These are phyloP conservation scores for Paramormyrops kingsleyae DNA, from an alignment of 2,113 vertebrate genomes.

Conservation along the genomic window DNA sequence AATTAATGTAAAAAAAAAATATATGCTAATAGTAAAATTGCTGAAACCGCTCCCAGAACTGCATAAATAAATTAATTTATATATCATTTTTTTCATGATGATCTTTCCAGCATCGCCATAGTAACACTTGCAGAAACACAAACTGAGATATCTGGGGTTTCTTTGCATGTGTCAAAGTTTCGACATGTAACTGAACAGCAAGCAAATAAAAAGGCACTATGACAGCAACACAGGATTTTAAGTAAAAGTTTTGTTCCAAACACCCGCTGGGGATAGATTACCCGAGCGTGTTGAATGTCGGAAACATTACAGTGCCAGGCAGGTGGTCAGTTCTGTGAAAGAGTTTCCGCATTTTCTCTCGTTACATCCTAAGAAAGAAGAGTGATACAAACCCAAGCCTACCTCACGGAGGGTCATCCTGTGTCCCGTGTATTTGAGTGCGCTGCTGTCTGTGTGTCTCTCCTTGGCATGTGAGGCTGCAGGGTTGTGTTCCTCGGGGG, in stretches of 20 bases:
- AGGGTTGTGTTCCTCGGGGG: conserved; percentile 33
- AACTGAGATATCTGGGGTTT: neutral
- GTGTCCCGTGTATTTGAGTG: neutral
- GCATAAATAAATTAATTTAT: neutral
- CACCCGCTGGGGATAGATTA: neutral
- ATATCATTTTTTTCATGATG: neutral
- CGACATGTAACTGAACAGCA: neutral
- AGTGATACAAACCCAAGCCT: conserved; percentile 17
- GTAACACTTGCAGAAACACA: neutral
- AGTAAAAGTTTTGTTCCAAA: neutral
- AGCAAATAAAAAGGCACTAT: neutral
- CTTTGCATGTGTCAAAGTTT: neutral
- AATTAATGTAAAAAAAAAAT: neutral
- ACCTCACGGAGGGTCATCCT: conserved; percentile 64
- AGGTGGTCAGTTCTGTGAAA: neutral
- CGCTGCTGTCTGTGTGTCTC: conserved; percentile 10
- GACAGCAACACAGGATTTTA: neutral
- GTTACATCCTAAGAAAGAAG: neutral
- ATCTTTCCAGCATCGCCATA: neutral
- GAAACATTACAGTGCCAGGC: neutral
- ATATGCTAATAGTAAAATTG: neutral
- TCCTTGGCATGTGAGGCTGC: conserved; percentile 25
- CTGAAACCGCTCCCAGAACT: neutral
- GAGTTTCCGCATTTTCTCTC: neutral
- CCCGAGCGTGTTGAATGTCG: neutral